Evolutionary conservation across 2,888 invertebrate genomes (phyloP), one percentile per base, ranked within the genome.

Genomic region (Lasioglossum leucozonium): DNA sequence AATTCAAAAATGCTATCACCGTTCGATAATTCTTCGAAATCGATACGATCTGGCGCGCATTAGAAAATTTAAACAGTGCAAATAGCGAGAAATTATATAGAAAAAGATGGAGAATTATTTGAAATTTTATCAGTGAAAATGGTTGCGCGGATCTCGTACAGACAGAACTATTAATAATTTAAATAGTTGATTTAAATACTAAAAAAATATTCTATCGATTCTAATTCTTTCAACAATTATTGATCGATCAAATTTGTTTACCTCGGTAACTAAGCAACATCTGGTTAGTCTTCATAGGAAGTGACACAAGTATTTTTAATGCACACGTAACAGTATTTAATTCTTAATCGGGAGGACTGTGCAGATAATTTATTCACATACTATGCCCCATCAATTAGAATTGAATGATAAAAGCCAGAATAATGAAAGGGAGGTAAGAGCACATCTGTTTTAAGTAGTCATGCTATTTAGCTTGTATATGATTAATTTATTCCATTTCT

Each of bases 381-480:
- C 67, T 26, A 83, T 87, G 82, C 79, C 85, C 6, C 34, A 16
- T 18, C 85, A 87, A 37, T 11, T 47, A 16, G 74, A 89, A 11
- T 11, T 44, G 4, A 83, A 67, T 6, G 85, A 81, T 16, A 79
- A 69, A 30, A 58, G 13, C 18, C 76, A 67, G 4, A 82, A 87
- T 11, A 72, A 76, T 1, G 89, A 88, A n/a, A 77, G 74, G 11
- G 82, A 83, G 87, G 88, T 89, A 74, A 87, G 67, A 47, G 2
- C 55, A 65, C 13, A 44, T 40, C 30, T 55, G n/a, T 77, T 65
- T 37, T 18, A 18, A 1, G 10, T 65, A 51, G 8, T 22, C 2
- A n/a, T 8, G 47, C 22, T 51, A 51, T 51, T 22, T 22, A 22
- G 47, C 22, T 51, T 51, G 0, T 16, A 58, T 58, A 26, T 5